Percentiles rank a stretch among this genome's conserved stretches.
Evolutionary conservation across 2,113 vertebrate species (phyloP).

Genomic region (Callocephalon fimbriatum): DNA sequence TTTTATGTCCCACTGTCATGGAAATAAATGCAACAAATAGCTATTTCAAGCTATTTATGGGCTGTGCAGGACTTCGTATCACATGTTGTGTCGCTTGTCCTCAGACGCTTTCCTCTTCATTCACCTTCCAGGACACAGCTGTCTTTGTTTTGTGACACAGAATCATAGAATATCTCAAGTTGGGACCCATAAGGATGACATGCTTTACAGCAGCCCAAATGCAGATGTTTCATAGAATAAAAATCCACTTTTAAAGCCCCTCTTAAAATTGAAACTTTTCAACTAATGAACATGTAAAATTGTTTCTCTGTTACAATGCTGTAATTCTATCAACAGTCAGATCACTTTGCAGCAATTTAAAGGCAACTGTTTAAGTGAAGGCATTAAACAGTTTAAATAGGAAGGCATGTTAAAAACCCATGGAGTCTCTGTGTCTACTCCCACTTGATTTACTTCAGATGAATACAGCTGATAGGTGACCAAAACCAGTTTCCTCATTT

Average conservation of each 20-base stretch:
- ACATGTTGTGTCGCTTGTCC: rapidly evolving
- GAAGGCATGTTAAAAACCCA: neutral
- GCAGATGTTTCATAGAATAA: neutral
- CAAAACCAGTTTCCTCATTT: neutral
- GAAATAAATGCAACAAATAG: neutral
- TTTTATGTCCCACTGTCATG: neutral
- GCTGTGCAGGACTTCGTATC: neutral
- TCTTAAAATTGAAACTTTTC: neutral
- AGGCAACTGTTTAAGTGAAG: neutral
- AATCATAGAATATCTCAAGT: neutral
- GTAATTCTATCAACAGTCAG: neutral
- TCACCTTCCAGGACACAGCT: neutral
- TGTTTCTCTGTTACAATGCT: neutral
- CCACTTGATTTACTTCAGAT: neutral
- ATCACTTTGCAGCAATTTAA: neutral
- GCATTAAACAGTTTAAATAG: neutral
- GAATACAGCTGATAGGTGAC: neutral
- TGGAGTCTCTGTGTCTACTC: neutral
- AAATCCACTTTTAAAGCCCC: neutral
- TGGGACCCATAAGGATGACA: too few species aligned
- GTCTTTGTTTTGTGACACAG: neutral
- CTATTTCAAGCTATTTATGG: neutral
- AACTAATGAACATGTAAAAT: neutral
- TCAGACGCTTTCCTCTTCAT: neutral
- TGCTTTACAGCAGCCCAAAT: neutral